Evolutionary conservation across 2,113 vertebrate species (phyloP), one percentile per base, ranked within the genome.

Genomic region (Heteronetta atricapilla): DNA sequence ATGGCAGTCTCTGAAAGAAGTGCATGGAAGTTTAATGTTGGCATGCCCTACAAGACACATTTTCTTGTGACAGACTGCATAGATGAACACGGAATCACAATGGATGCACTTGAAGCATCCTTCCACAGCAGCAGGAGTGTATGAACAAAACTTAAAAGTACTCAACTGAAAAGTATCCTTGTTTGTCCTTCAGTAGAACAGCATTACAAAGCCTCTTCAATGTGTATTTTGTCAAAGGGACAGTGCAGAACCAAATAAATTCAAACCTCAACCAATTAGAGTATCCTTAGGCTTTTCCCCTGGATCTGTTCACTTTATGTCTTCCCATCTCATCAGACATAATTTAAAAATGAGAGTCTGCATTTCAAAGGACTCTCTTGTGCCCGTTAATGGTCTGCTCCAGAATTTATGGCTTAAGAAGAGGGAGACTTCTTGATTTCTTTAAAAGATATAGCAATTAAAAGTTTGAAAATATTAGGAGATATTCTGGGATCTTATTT

Each of bases 151-250:
- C 94, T 97, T 97, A 82, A 96, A 98, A 98, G 96, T 93, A 75
- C 94, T 96, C 90, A 70, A 4, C 77, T 96, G 97, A 92, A 96
- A 97, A 97, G 96, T 94, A 92, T 90, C 97, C 97, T 97, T 98
- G 95, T 82, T 95, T 97, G 97, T 97, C 97, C 97, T 98, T 98
- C 97, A 97, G 82, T 52, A 89, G 72, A 96, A 95, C 85, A 91
- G 89, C 88, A 91, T 97, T 94, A 97, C 93, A 98, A 97, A 98
- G 97, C 90, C 96, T 96, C 96, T 97, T 96, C 94, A 95, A 75
- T 86, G 20, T 2, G 11, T 75, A 92, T 89, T 95, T 97, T 95
- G 93, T 97, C 95, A 98, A 97, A 98, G 89, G 83, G 92, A 92
- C 76, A 94, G 92, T 33, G 87, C 97, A 92, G 76, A 96, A 95